Evolutionary conservation across 2,113 vertebrate species (phyloP).

Genomic region (Peromyscus leucopus): DNA sequence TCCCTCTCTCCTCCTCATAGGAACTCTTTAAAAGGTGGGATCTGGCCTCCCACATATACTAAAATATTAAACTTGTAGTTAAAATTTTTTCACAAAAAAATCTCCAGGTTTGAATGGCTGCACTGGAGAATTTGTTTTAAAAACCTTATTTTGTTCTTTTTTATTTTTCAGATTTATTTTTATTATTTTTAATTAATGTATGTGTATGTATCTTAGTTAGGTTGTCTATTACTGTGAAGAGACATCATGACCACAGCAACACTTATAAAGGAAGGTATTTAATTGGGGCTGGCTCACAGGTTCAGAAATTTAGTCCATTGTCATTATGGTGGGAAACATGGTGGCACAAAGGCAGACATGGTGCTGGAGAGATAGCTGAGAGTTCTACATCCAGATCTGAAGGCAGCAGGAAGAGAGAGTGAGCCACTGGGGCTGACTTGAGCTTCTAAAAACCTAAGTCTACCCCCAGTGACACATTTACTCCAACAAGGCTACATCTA

Average conservation of each 20-base stretch:
- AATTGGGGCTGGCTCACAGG: not conserved
- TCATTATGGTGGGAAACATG: not conserved
- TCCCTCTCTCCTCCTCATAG: too few relatives aligned
- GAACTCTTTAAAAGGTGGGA: too few relatives aligned
- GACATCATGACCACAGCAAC: not conserved
- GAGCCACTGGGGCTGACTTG: not conserved
- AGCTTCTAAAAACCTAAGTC: not conserved
- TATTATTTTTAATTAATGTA: not conserved
- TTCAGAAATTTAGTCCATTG: not conserved
- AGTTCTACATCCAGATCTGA: not conserved
- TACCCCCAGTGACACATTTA: not conserved
- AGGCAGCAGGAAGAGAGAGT: not conserved
- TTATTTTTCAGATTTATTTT: not conserved
- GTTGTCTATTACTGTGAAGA: not conserved
- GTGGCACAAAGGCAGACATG: not conserved
- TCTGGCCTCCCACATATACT: not conserved
- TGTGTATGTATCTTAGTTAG: not conserved
- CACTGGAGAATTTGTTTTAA: not conserved
- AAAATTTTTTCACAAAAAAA: constrained; percentile 1
- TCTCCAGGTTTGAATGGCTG: not conserved
- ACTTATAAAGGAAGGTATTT: not conserved
- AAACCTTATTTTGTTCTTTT: not conserved
- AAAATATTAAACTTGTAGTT: constrained; percentile 34
- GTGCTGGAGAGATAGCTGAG: not conserved
- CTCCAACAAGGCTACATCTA: not conserved